Percentiles rank a stretch among this genome's conserved stretches.
Conservation (phyloP, 1,140 invertebrate genomes). For the Heliconius nattereri region DNA sequence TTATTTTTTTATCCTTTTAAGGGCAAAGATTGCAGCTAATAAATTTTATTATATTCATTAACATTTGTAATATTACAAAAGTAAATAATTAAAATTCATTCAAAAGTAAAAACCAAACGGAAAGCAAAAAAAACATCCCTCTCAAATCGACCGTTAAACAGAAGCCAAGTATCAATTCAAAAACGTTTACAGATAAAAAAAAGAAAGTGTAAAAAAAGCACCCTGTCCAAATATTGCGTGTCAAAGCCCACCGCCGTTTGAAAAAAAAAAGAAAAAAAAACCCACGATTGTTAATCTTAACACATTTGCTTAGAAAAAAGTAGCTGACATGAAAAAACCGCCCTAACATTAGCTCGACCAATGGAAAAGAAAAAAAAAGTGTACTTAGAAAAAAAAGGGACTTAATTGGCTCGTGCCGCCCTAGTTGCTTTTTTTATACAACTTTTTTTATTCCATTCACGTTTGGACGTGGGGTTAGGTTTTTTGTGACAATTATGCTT, state of each 20-base stretch:
- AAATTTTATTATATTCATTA: background rate
- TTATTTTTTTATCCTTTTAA: too few species aligned
- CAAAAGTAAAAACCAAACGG: conserved; percentile 23
- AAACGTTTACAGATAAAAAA: conserved; percentile 49
- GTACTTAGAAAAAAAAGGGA: conserved; percentile 63
- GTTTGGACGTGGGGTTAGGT: conserved; percentile 61
- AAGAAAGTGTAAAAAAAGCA: conserved; percentile 53
- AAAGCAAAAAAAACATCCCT: conserved; percentile 32
- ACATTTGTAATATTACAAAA: background rate
- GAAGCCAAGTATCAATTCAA: conserved; percentile 60
- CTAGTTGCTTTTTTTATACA: conserved; percentile 54
- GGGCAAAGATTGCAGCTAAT: too few species aligned
- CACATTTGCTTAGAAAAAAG: conserved; percentile 57
- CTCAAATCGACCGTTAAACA: conserved; percentile 68
- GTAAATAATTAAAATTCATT: conserved; percentile 9
- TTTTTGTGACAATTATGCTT: conserved; percentile 73
- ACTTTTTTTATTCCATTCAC: conserved; percentile 48
- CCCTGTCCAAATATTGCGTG: conserved; percentile 68
- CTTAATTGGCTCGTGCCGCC: conserved; percentile 76
- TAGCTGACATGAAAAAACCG: conserved; percentile 58
- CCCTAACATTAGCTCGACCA: conserved; percentile 59
- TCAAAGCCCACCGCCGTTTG: conserved; percentile 59
- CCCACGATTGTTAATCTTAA: conserved; percentile 55
- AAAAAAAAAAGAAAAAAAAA: conserved; percentile 59
- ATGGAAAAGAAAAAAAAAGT: conserved; percentile 72